These are phyloP conservation scores for Nerophis ophidion DNA, from an alignment of 2,113 vertebrate species.

Conservation along the genomic window DNA sequence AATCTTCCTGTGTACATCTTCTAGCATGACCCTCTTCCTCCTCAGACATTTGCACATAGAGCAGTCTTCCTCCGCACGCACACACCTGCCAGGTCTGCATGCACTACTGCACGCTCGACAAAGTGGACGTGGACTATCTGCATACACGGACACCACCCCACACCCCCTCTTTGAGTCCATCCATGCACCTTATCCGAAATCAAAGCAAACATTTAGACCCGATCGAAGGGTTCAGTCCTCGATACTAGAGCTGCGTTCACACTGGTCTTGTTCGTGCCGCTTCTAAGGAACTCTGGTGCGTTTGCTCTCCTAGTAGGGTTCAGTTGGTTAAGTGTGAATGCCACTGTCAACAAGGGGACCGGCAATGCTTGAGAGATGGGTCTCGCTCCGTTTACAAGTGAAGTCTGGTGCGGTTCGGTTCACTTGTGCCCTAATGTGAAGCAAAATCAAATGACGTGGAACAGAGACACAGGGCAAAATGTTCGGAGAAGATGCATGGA, in stretches of 20 bases:
- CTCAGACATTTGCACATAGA: conserved; percentile 87
- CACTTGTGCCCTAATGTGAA: too few species aligned
- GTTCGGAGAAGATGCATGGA: too few species aligned
- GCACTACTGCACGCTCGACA: conserved; percentile 78
- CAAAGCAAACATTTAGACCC: conserved; percentile 44
- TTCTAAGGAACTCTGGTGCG: neutral
- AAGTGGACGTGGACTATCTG: conserved; percentile 71
- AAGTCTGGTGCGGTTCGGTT: too few species aligned
- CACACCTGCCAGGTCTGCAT: conserved; percentile 75
- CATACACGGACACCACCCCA: conserved; percentile 40
- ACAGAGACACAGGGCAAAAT: too few species aligned
- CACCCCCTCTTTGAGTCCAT: conserved; percentile 7
- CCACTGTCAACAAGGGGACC: too few species aligned
- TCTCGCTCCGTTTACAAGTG: too few species aligned
- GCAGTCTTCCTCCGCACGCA: conserved; percentile 57
- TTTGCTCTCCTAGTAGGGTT: neutral
- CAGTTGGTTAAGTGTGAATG: neutral
- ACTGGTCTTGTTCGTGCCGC: too few species aligned
- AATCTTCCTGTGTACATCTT: conserved; percentile 99
- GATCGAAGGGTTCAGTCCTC: conserved; percentile 28
- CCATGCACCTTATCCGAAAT: conserved; percentile 32
- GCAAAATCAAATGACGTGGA: too few species aligned
- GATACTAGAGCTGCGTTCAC: neutral
- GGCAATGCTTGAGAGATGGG: too few species aligned
- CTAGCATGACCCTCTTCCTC: conserved; percentile 99